Evolutionary conservation across 1,140 invertebrate species (phyloP), one percentile per base, ranked within the genome.

Genomic region (Penaeus indicus): DNA sequence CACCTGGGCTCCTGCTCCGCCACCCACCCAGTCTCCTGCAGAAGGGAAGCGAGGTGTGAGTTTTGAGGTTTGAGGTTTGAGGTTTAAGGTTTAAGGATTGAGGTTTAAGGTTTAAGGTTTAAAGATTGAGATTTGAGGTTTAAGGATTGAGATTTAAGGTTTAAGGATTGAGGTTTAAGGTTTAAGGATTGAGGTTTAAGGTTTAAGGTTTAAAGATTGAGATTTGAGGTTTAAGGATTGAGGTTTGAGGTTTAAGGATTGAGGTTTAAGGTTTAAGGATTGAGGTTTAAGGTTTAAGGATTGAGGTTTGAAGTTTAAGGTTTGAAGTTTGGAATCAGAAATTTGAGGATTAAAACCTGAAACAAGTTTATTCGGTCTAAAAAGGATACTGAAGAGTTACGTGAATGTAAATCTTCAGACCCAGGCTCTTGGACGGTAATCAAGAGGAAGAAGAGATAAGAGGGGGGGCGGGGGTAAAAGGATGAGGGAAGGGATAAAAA

Each of bases 1-100:
- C n/a, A 75, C 47, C 22, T 47, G 42, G 8, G 69, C 67, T 22
- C 69, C 84, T 5, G 47, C 84, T 10, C 72, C 69, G 13, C 27
- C 38, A 3, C 84, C 84, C 32, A 77, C 61, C 84, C 84, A 85
- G 54, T 85, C 69, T n/a, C 84, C 84, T 85, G 84, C 32, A 67
- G 25, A 38, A 72, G 18, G 38, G 16, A 54, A 61, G 25, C 18
- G 10, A 54, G 47, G 27, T n/a, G 4, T 42, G 38, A 8, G 38
- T 4, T 42, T 42, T 8, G 38, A 42, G 38, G 5, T 42, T 42
- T 5, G 5, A 38, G 63, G 63, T 8, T 38, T 4, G 38, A 8
- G 38, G 38, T 42, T 4, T 4, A 8, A 42, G 38, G 7, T 42
- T 38, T 5, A 38, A 38, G 63, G 63, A 64, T n/a, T n/a, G n/a